Evolutionary conservation across 1,140 invertebrate genomes (phyloP).

Genomic region (Drosophila lacertosa): DNA sequence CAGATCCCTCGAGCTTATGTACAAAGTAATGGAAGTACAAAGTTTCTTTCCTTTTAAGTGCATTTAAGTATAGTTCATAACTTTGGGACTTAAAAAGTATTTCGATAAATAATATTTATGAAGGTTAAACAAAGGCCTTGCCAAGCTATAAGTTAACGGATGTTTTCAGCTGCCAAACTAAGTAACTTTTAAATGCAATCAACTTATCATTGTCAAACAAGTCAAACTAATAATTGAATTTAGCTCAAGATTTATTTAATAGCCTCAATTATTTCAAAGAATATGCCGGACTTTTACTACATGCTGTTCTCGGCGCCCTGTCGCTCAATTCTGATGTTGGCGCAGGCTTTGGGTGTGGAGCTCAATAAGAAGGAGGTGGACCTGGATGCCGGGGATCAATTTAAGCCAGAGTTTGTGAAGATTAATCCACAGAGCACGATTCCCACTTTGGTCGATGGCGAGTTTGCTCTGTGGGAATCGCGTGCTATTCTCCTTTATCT

Average conservation of each 20-base stretch:
- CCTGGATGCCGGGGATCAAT: slow-evolving; percentile 87
- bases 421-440: slow-evolving; percentile 86
- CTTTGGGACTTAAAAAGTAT: no score
- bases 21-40: no score
- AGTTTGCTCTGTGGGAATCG: slow-evolving; percentile 88
- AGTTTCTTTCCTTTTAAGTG: no score
- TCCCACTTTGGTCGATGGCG: slow-evolving; percentile 88
- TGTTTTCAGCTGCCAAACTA: no score
- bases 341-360: slow-evolving; percentile 88
- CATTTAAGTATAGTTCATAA: no score
- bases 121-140: no score
- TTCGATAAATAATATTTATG: no score
- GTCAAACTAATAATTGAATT: not conserved
- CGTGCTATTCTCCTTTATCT: slow-evolving; percentile 90
- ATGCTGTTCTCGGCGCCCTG: slow-evolving; percentile 88
- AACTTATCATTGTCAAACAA: not conserved
- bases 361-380: slow-evolving; percentile 89
- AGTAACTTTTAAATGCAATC: no score
- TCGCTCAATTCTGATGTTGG: slow-evolving; percentile 88
- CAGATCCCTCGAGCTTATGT: no score
- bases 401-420: slow-evolving; percentile 89
- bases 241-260: not conserved
- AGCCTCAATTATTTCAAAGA: not conserved
- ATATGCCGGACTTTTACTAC: slow-evolving; percentile 86
- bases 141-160: no score